Evolutionary conservation across 2,113 vertebrate species (phyloP).

Genomic region (Blennius ocellaris): DNA sequence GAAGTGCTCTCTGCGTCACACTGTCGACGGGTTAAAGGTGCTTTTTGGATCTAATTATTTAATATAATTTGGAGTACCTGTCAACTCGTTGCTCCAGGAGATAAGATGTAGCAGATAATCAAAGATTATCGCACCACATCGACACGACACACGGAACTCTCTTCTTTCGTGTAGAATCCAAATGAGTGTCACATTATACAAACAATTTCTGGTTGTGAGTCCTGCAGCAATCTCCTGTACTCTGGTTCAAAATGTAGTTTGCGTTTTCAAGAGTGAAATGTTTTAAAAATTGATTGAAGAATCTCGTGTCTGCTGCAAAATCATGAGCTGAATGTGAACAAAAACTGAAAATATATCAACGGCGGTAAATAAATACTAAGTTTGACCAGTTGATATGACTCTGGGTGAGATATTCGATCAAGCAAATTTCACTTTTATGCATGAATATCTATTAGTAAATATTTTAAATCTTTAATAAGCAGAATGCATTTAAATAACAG

Average conservation of each 20-base stretch:
- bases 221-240: not conserved
- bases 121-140: not conserved
- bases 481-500: no score
- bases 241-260: not conserved
- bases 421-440: no score
- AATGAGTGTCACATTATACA: slow-evolving; percentile 1
- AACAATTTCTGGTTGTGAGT: not conserved
- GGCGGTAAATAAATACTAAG: no score
- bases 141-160: no score
- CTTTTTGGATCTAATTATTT: slow-evolving; percentile 4
- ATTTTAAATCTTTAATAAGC: no score
- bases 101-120: not conserved
- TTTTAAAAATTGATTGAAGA: not conserved
- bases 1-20: not conserved
- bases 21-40: not conserved
- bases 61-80: not conserved
- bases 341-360: no score
- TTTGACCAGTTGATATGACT: no score
- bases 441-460: no score
- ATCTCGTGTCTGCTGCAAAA: not conserved
- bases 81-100: not conserved
- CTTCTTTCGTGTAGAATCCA: not conserved
- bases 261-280: not conserved
- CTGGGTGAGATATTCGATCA: no score
- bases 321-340: no score